Evolutionary conservation across 2,113 vertebrate species (phyloP), one percentile per base, ranked within the genome.

Genomic region (Notarius quadriscutis): DNA sequence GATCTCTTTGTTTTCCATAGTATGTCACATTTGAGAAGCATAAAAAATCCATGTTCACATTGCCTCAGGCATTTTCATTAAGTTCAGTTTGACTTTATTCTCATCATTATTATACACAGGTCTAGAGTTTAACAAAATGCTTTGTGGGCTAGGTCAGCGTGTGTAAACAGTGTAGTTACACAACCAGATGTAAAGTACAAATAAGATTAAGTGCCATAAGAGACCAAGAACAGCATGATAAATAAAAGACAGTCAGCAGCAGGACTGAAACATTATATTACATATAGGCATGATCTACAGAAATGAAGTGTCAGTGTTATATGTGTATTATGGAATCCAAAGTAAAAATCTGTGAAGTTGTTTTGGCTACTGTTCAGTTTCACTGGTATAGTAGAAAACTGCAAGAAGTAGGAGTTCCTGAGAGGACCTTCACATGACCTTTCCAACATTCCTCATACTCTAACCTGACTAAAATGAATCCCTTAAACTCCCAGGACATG

Each of bases 1-100:
- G 34, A n/a, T 62, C 82, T 57, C 12, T 41, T 60, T 83, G 82
- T 85, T 75, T 85, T 82, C 67, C 25, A n/a, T 77, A 77, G 58
- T 88, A 77, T 84, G n/a, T 84, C 41, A 84, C 20, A 22, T 50
- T 41, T 30, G 51, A 79, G n/a, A 14, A 30, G 22, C 7, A 25
- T 80, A 80, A 69, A 79, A 48, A 72, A 17, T 27, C 14, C 67
- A 74, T 89, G 82, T 62, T 86, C 78, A 5, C 1, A 3, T 58
- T 80, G 27, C 55, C 27, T 58, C 17, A 58, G 55, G 55, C 55
- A n/a, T 11, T 80, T 58, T 34, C 27, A 34, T 34, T 20, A 5
- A 57, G 25, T 27, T 79, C 51, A 27, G n/a, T 27, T 30, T 50
- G 22, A 53, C 50, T 78, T 78, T 27, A 78, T 55, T 78, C 50